Evolutionary conservation across 2,797 vertebrate genomes (phyloP).

Genomic region (Danionella dracula): DNA sequence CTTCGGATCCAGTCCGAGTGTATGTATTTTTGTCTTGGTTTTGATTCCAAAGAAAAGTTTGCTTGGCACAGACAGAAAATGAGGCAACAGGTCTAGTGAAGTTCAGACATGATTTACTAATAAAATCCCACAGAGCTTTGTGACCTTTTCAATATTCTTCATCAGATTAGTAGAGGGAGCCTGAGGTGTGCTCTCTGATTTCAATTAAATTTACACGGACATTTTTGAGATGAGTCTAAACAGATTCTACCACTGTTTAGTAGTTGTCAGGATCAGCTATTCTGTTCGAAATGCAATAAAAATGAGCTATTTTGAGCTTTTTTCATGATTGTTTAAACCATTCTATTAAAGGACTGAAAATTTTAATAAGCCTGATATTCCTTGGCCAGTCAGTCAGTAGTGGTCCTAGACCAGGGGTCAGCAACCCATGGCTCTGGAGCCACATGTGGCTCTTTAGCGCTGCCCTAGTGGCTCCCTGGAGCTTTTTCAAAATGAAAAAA

Average conservation of each 20-base stretch:
- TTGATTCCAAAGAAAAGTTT: neutral
- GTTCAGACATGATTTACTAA: slow-evolving; percentile 49
- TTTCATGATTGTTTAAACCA: too few species aligned
- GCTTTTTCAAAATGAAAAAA: too few species aligned
- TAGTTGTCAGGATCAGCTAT: neutral
- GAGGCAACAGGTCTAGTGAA: slow-evolving; percentile 28
- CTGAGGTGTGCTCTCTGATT: slow-evolving; percentile 4
- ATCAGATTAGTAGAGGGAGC: slow-evolving; percentile 24
- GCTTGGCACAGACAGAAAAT: neutral
- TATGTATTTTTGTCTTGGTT: neutral
- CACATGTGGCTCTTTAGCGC: too few species aligned
- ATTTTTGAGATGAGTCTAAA: neutral
- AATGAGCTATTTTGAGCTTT: too few species aligned
- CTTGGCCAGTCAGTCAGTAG: too few species aligned
- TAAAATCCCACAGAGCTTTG: slow-evolving; percentile 39
- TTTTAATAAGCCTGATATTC: too few species aligned
- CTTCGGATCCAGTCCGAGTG: neutral
- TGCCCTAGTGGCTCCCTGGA: too few species aligned
- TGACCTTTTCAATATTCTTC: slow-evolving; percentile 54
- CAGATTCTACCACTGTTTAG: neutral
- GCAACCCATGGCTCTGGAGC: too few species aligned
- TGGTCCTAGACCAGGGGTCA: too few species aligned
- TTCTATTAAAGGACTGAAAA: too few species aligned
- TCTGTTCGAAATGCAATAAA: too few species aligned
- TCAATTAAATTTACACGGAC: slow-evolving; percentile 11